These are phyloP conservation scores for Thamnophis elegans DNA, from an alignment of 2,797 vertebrate species.

Conservation along the genomic window DNA sequence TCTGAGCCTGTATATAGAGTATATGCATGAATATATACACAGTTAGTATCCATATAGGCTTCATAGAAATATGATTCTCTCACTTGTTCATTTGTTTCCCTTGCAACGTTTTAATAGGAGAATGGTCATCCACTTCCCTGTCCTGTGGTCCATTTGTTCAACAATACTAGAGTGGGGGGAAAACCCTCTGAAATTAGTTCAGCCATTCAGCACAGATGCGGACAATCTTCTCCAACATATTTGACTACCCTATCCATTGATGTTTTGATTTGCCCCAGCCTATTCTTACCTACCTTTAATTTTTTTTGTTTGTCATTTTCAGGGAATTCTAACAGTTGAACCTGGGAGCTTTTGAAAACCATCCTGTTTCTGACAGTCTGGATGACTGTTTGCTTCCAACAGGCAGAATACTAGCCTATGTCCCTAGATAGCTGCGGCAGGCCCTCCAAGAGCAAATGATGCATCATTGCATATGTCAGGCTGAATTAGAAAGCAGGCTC, in stretches of 20 bases:
- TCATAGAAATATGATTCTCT: background rate
- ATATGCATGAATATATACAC: background rate
- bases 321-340: background rate
- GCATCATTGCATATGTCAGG: slow-evolving; percentile 65
- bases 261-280: rapidly evolving
- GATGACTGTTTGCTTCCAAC: background rate
- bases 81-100: background rate
- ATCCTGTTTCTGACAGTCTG: rapidly evolving
- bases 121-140: background rate
- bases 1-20: background rate
- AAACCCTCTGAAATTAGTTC: background rate
- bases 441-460: slow-evolving; percentile 31
- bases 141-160: background rate
- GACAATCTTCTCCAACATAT: too few species aligned
- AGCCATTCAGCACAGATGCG: background rate
- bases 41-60: background rate
- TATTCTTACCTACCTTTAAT: background rate
- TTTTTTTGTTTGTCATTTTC: background rate
- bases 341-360: background rate
- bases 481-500: slow-evolving; percentile 62
- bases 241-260: rapidly evolving
- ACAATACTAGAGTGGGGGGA: background rate
- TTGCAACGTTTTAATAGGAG: background rate
- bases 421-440: slow-evolving; percentile 41
- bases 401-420: background rate